phyloP scores from a whole-genome alignment of 2,113 vertebrate species.

The Elaphurus davidianus region DNA sequence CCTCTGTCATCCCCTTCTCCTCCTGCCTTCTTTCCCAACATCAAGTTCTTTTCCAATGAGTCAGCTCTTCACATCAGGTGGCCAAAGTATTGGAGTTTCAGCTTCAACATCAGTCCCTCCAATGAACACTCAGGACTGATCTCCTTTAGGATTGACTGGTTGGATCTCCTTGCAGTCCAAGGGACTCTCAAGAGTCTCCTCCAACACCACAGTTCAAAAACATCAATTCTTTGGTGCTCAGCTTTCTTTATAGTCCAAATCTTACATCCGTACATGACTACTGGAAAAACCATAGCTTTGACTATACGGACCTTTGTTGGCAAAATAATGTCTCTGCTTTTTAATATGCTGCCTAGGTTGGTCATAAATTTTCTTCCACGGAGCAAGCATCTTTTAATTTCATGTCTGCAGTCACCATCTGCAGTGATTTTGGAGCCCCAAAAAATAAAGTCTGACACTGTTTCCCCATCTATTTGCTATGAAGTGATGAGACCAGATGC shows the following conservation, averaged over 20 bases:
- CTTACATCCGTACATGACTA: neutral
- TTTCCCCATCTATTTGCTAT: neutral
- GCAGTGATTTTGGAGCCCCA: neutral
- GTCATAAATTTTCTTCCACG: neutral
- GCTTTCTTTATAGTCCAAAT: neutral
- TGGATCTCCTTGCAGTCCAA: neutral
- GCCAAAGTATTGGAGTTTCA: neutral
- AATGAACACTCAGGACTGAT: neutral
- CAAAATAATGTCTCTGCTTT: neutral
- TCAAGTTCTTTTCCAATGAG: neutral
- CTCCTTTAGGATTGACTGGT: neutral
- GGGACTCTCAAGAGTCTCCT: neutral
- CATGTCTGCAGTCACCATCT: neutral
- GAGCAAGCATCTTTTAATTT: neutral
- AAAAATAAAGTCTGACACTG: neutral
- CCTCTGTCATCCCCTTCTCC: neutral
- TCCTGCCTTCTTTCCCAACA: neutral
- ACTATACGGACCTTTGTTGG: neutral
- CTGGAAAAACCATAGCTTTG: neutral
- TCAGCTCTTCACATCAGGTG: neutral
- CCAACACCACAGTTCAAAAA: neutral
- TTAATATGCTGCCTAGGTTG: neutral
- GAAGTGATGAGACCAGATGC: neutral
- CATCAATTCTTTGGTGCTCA: neutral
- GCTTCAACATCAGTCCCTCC: neutral